Evolutionary conservation across 2,888 invertebrate species (phyloP).

Genomic region (Drosophila putrida): DNA sequence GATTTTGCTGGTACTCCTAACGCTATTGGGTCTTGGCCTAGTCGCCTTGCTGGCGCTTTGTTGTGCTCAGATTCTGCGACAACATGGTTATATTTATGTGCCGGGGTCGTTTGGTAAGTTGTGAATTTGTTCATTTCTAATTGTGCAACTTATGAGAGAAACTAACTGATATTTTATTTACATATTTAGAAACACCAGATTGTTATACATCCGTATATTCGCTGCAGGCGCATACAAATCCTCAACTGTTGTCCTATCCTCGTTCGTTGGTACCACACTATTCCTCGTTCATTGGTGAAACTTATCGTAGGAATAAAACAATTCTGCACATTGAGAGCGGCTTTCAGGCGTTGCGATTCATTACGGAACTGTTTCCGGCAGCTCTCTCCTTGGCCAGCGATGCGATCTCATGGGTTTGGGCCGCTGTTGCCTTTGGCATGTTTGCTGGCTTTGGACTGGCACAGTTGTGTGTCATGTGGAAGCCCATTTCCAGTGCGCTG

Average conservation of each 20-base stretch:
- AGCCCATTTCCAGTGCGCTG: constrained; percentile 94
- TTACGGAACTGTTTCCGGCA: constrained; percentile 96
- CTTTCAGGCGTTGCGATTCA: constrained; percentile 93
- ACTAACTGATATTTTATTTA: constrained; percentile 42
- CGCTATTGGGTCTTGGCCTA: constrained; percentile 90
- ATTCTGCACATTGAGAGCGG: constrained; percentile 88
- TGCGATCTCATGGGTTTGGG: constrained; percentile 94
- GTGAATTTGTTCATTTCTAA: too few relatives aligned
- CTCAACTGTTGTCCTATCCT: constrained; percentile 87
- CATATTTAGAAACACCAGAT: constrained; percentile 89
- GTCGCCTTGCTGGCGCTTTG: constrained; percentile 93
- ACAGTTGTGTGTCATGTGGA: constrained; percentile 96
- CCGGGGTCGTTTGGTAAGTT: constrained; percentile 94
- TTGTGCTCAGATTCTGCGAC: constrained; percentile 91
- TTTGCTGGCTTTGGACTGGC: constrained; percentile 94
- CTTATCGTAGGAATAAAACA: constrained; percentile 75
- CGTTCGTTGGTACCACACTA: constrained; percentile 83
- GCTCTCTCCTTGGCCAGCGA: constrained; percentile 91
- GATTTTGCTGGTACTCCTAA: constrained; percentile 89
- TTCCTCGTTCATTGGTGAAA: constrained; percentile 84
- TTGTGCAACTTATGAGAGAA: too few relatives aligned
- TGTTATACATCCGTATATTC: constrained; percentile 90
- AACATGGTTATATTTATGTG: constrained; percentile 90
- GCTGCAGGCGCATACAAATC: constrained; percentile 87
- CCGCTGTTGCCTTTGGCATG: constrained; percentile 93